Percentiles rank a stretch among this genome's conserved stretches.
phyloP scores from a whole-genome alignment of 2,113 vertebrate genomes.

The Hippocampus abdominalis region DNA sequence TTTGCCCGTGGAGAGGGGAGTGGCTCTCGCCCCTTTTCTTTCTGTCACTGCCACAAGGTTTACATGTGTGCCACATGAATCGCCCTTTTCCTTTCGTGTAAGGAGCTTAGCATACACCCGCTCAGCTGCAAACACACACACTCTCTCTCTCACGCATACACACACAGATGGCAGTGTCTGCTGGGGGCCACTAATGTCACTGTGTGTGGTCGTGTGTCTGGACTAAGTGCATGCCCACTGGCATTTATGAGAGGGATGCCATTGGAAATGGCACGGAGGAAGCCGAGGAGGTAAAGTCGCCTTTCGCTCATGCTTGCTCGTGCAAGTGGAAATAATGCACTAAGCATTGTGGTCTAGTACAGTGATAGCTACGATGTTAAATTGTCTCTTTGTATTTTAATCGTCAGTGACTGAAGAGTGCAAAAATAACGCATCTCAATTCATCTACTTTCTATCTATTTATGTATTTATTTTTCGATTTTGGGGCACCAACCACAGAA shows the following conservation, averaged over 20 bases:
- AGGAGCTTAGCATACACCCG: constrained; percentile 43
- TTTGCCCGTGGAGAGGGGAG: constrained; percentile 23
- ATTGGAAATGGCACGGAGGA: constrained; percentile 16
- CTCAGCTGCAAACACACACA: constrained; percentile 18
- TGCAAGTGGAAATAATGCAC: not conserved
- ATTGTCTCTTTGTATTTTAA: not conserved
- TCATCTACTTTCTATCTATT: too few species aligned
- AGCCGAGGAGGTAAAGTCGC: constrained; percentile 22
- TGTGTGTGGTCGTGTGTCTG: constrained; percentile 73
- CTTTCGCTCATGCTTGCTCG: constrained; percentile 20
- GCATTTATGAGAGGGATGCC: constrained; percentile 35
- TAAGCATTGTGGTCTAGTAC: not conserved
- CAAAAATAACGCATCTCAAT: too few species aligned
- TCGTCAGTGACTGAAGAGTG: too few species aligned
- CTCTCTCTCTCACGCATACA: constrained; percentile 17
- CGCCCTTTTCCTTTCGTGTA: constrained; percentile 53
- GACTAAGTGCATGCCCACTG: constrained; percentile 52
- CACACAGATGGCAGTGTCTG: constrained; percentile 59
- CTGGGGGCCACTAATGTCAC: constrained; percentile 51
- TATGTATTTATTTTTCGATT: not conserved
- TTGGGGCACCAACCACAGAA: too few species aligned
- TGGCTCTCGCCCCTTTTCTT: constrained; percentile 28
- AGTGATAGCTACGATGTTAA: not conserved
- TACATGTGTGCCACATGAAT: constrained; percentile 63
- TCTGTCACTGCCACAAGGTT: constrained; percentile 51